Percentiles rank a stretch among this genome's conserved stretches.
phyloP scores from a whole-genome alignment of 2,797 vertebrate species.

The Sebastes baramenuke region DNA sequence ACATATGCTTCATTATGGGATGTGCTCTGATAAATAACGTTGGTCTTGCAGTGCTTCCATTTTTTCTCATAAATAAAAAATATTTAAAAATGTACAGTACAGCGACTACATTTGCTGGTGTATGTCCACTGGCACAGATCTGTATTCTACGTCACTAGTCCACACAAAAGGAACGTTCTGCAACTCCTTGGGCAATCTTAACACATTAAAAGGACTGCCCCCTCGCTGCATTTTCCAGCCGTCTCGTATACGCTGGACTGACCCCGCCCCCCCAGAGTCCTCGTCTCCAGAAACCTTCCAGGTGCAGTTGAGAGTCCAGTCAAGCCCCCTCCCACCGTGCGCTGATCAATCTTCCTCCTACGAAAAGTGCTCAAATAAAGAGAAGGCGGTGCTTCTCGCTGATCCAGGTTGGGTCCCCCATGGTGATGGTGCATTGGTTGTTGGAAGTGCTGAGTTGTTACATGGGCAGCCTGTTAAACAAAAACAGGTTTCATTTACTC shows the following conservation, averaged over 20 bases:
- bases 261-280: not conserved
- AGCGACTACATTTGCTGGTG: conserved; percentile 63
- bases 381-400: conserved; percentile 42
- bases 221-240: not conserved
- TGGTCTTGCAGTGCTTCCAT: conserved; percentile 83
- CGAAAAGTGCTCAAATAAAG: conserved; percentile 74
- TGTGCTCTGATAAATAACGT: conserved; percentile 79
- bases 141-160: conserved; percentile 55
- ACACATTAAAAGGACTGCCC: not conserved
- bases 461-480: conserved; percentile 71
- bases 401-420: conserved; percentile 58
- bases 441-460: conserved; percentile 58
- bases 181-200: conserved; percentile 16
- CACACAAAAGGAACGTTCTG: conserved; percentile 48
- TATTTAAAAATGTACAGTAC: conserved; percentile 75
- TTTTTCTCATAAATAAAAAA: conserved; percentile 81
- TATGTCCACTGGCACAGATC: conserved; percentile 51
- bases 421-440: conserved; percentile 58
- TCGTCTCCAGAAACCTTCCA: conserved; percentile 37
- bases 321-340: conserved; percentile 19
- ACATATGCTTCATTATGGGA: conserved; percentile 64
- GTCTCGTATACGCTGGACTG: not conserved
- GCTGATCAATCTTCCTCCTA: conserved; percentile 40
- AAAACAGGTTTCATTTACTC: not conserved
- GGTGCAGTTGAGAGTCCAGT: conserved; percentile 26